Percentiles rank a stretch among this genome's conserved stretches.
These are phyloP conservation scores for Oryzias melastigma DNA, from an alignment of 2,113 vertebrate genomes.

Conservation along the genomic window DNA sequence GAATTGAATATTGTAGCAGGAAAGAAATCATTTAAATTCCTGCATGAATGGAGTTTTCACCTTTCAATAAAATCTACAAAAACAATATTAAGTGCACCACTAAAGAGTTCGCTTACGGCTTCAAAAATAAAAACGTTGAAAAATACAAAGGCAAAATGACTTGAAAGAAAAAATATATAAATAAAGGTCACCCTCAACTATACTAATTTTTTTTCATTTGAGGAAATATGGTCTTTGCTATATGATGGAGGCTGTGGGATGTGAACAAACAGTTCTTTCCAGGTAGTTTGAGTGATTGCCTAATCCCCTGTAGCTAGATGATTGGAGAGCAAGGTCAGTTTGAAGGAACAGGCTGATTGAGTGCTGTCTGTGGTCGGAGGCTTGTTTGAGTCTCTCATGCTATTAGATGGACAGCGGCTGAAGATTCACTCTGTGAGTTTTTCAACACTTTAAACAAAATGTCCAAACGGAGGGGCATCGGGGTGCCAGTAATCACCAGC, in stretches of 20 bases:
- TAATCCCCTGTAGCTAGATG: slow-evolving; percentile 75
- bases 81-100: too few relatives aligned
- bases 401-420: slow-evolving; percentile 68
- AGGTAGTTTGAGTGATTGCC: slow-evolving; percentile 77
- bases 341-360: slow-evolving; percentile 75
- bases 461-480: slow-evolving; percentile 48
- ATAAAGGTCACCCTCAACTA: too few relatives aligned
- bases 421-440: slow-evolving; percentile 64
- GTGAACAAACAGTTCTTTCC: slow-evolving; percentile 74
- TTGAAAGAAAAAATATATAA: too few relatives aligned
- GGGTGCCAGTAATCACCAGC: slow-evolving; percentile 22
- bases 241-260: slow-evolving; percentile 63
- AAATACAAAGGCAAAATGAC: too few relatives aligned
- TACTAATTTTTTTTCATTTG: too few relatives aligned
- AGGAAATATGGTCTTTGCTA: slow-evolving; percentile 30
- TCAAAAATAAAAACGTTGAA: too few relatives aligned
- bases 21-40: too few relatives aligned
- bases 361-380: slow-evolving; percentile 70
- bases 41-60: too few relatives aligned
- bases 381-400: slow-evolving; percentile 61
- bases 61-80: too few relatives aligned
- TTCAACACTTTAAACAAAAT: slow-evolving; percentile 54
- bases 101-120: too few relatives aligned
- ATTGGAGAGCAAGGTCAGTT: slow-evolving; percentile 75
- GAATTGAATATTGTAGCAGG: too few relatives aligned